A percentile compares a stretch with the other conserved stretches of the same genome.
These are phyloP conservation scores for Myiotriccus ornatus DNA, from an alignment of 2,797 vertebrate species.

Conservation along the genomic window DNA sequence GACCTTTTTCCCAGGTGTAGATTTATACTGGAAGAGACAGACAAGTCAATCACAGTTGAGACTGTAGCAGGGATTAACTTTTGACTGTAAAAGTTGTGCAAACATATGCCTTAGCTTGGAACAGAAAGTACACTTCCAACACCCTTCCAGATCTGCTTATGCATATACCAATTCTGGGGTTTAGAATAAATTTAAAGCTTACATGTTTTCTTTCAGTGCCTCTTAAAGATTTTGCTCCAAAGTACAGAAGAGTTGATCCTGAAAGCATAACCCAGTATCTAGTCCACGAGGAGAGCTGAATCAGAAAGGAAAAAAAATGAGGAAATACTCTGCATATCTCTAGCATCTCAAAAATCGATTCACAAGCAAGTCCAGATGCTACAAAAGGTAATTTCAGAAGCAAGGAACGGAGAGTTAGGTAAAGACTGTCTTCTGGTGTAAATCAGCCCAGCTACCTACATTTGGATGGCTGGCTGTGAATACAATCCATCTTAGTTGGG, in stretches of 20 bases:
- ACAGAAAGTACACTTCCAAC: not conserved
- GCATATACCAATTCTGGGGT: not conserved
- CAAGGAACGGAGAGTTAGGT: not conserved
- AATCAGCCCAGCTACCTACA: not conserved
- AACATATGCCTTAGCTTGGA: not conserved
- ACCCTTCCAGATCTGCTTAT: not conserved
- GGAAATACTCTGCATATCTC: not conserved
- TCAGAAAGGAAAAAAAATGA: not conserved
- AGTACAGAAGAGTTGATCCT: conserved; percentile 90
- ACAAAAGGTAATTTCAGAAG: not conserved
- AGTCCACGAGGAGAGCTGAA: conserved; percentile 91
- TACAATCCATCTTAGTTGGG: not conserved
- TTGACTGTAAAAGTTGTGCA: not conserved
- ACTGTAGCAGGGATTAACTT: not conserved
- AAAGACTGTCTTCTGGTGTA: not conserved
- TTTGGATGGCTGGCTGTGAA: not conserved
- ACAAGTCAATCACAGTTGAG: not conserved
- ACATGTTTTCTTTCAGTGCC: conserved; percentile 95
- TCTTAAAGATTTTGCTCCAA: conserved; percentile 89
- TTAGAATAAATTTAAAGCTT: conserved; percentile 36
- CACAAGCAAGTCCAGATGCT: not conserved
- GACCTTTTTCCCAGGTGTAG: conserved; percentile 90
- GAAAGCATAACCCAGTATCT: conserved; percentile 93
- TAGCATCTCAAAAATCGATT: not conserved
- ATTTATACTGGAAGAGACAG: conserved; percentile 86